phyloP scores from a whole-genome alignment of 35 echinoderm and acorn worm genomes.

The Lytechinus pictus region DNA sequence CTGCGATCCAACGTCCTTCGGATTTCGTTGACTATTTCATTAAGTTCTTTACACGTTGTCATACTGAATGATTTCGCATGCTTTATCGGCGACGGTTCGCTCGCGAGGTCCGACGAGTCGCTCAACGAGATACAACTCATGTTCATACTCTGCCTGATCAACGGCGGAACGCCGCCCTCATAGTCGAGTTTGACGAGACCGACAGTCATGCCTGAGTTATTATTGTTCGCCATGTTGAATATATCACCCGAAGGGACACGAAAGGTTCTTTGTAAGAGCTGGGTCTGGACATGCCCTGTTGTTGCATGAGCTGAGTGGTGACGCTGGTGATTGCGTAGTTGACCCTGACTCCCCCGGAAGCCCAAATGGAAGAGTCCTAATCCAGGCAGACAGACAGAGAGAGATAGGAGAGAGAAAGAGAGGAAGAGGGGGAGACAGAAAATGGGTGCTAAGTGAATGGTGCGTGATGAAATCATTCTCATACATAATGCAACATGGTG shows the following conservation, averaged over 20 bases:
- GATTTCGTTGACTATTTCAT: conserved; percentile 91
- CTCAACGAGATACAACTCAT: conserved; percentile 72
- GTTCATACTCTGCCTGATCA: conserved; percentile 88
- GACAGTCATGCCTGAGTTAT: conserved; percentile 69
- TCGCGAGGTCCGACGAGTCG: conserved; percentile 70
- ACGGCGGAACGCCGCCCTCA: conserved; percentile 56
- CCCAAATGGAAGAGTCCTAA: conserved; percentile 65
- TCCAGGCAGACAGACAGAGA: conserved; percentile 47
- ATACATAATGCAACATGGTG: conserved; percentile 51
- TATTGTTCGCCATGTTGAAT: conserved; percentile 78
- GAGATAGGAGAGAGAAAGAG: not conserved
- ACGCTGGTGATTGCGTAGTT: conserved; percentile 57
- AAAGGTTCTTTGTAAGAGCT: conserved; percentile 77
- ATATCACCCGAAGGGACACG: conserved; percentile 76
- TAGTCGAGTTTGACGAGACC: conserved; percentile 45
- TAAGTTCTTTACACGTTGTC: conserved; percentile 86
- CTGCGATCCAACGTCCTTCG: conserved; percentile 84
- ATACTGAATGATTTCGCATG: conserved; percentile 91
- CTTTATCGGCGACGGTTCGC: conserved; percentile 82
- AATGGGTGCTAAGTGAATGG: conserved; percentile 52
- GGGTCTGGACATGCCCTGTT: conserved; percentile 70
- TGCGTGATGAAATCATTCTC: conserved; percentile 51
- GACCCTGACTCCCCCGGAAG: conserved; percentile 40
- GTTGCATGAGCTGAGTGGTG: conserved; percentile 58
- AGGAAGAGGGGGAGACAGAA: conserved; percentile 38